Evolutionary conservation across 2,888 invertebrate species (phyloP).

Genomic region (Neoaliturus tenellus): DNA sequence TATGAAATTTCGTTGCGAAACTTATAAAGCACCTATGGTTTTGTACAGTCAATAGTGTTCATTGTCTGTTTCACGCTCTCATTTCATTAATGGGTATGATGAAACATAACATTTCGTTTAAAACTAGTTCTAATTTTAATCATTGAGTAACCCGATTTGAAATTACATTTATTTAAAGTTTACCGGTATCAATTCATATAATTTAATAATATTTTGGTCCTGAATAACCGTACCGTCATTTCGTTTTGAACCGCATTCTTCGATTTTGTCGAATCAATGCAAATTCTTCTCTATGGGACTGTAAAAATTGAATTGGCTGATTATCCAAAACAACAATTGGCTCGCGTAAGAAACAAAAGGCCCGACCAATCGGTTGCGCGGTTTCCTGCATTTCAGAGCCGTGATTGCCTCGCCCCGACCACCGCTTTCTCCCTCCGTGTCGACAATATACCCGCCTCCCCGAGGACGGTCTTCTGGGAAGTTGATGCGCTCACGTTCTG

Average conservation of each 20-base stretch:
- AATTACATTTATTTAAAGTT: too few relatives aligned
- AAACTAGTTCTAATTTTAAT: too few relatives aligned
- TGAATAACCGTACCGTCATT: too few relatives aligned
- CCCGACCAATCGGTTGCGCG: constrained; percentile 32
- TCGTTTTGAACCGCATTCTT: background rate
- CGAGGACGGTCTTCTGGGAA: background rate
- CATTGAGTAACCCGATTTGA: too few relatives aligned
- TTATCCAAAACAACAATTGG: constrained; percentile 27
- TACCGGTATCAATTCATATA: too few relatives aligned
- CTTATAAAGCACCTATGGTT: too few relatives aligned
- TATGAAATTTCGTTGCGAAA: too few relatives aligned
- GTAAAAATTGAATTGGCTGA: constrained; percentile 19
- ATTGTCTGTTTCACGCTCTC: too few relatives aligned
- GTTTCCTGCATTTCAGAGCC: constrained; percentile 19
- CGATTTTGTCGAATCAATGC: background rate
- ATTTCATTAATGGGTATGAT: too few relatives aligned
- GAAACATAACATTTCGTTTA: too few relatives aligned
- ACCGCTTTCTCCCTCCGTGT: constrained; percentile 22
- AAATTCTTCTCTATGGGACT: background rate
- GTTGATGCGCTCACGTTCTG: background rate
- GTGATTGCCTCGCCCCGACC: background rate
- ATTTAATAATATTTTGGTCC: too few relatives aligned
- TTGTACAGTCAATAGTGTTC: too few relatives aligned
- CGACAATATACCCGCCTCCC: constrained; percentile 34
- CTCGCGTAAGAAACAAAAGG: constrained; percentile 39